A percentile compares a stretch with the other conserved stretches of the same genome.
phyloP scores from a whole-genome alignment of 2,113 vertebrate species.

The Upupa epops region DNA sequence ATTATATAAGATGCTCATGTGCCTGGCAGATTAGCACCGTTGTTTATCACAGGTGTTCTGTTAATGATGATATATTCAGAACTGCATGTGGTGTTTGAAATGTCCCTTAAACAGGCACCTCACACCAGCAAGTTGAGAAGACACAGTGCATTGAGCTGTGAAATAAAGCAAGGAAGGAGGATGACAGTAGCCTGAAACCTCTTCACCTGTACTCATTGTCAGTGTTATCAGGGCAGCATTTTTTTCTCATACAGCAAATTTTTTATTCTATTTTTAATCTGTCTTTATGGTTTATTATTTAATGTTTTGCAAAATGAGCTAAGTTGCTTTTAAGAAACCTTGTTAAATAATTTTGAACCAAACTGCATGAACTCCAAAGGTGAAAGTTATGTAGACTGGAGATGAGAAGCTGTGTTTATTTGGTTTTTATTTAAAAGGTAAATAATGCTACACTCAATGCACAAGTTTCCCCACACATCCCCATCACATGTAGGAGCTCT shows the following conservation, averaged over 20 bases:
- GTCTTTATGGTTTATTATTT: background rate
- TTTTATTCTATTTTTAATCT: background rate
- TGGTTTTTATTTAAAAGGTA: background rate
- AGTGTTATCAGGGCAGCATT: background rate
- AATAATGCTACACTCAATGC: background rate
- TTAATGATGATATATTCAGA: conserved; percentile 34
- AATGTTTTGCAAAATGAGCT: background rate
- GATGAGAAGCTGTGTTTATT: background rate
- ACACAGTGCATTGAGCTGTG: conserved; percentile 2
- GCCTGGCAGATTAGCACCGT: conserved; percentile 9
- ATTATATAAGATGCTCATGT: background rate
- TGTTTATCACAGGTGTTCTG: conserved; percentile 55
- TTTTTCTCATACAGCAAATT: background rate
- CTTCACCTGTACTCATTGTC: background rate
- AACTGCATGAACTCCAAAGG: background rate
- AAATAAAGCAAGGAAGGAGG: conserved; percentile 3
- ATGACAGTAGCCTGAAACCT: background rate
- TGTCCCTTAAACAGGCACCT: conserved; percentile 28
- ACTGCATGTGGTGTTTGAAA: background rate
- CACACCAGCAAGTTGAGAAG: background rate
- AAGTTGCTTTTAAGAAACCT: background rate
- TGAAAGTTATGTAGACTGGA: background rate
- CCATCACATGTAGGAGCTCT: background rate
- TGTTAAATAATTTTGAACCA: background rate
- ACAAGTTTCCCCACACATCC: background rate